Evolutionary conservation across 1,140 invertebrate species (phyloP).

Genomic region (Cherax quadricarinatus): DNA sequence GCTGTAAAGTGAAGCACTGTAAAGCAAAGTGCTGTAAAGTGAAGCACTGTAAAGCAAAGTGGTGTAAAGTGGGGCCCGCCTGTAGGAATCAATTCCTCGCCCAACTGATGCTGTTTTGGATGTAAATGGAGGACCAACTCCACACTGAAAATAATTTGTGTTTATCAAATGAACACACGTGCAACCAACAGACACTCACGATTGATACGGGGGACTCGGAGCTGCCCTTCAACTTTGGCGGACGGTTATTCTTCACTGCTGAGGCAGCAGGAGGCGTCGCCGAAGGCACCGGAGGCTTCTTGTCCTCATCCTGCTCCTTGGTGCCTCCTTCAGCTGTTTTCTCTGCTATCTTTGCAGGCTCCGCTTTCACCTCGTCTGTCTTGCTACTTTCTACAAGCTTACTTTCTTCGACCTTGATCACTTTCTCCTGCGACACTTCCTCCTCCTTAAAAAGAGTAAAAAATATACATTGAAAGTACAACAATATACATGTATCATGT

Average conservation of each 20-base stretch:
- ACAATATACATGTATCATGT: too few relatives aligned
- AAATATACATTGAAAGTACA: too few relatives aligned
- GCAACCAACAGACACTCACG: neutral
- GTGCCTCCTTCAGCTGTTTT: neutral
- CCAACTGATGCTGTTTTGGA: too few relatives aligned
- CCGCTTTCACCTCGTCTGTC: conserved; percentile 4
- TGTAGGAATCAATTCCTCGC: too few relatives aligned
- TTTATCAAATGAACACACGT: neutral
- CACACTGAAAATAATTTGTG: too few relatives aligned
- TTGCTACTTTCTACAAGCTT: conserved; percentile 6
- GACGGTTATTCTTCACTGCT: neutral
- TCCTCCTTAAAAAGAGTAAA: conserved; percentile 4
- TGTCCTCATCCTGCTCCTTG: conserved; percentile 3
- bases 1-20: too few relatives aligned
- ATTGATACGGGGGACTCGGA: conserved; percentile 10
- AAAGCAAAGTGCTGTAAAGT: too few relatives aligned
- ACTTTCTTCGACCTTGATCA: conserved; percentile 10
- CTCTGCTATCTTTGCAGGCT: neutral
- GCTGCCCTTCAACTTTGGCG: conserved; percentile 4
- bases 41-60: too few relatives aligned
- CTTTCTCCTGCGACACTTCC: neutral
- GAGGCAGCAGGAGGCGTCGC: neutral
- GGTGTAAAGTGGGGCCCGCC: too few relatives aligned
- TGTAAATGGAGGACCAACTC: too few relatives aligned
- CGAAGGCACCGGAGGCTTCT: neutral